Conservation (phyloP, 2,113 vertebrate genomes). For the Struthio camelus region DNA sequence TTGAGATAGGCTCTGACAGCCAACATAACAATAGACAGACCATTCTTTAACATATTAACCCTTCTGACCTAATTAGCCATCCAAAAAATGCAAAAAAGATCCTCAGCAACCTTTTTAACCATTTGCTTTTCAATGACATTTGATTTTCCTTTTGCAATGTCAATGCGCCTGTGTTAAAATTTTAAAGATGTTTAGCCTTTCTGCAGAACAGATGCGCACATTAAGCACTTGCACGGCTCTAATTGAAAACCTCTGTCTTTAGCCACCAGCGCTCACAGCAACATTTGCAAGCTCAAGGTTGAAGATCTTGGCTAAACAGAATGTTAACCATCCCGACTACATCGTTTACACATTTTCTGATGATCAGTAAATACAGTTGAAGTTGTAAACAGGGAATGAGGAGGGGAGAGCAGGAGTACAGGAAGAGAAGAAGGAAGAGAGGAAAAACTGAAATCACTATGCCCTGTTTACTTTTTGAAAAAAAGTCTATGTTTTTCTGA, state of each 20-base stretch:
- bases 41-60: conserved; percentile 71
- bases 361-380: conserved; percentile 28
- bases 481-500: neutral
- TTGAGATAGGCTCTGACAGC: conserved; percentile 72
- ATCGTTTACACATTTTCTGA: neutral
- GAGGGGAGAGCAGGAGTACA: neutral
- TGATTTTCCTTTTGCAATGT: conserved; percentile 42
- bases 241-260: conserved; percentile 65
- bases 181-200: conserved; percentile 55
- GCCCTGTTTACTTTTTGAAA: neutral
- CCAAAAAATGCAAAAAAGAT: conserved; percentile 60
- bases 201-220: conserved; percentile 47
- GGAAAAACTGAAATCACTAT: neutral
- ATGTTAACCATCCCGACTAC: neutral
- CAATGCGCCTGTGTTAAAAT: conserved; percentile 19
- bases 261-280: conserved; percentile 54
- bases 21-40: conserved; percentile 55
- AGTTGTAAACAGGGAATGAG: neutral
- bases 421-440: neutral
- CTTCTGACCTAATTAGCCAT: conserved; percentile 72
- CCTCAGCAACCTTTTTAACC: conserved; percentile 49
- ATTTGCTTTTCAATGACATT: conserved; percentile 31
- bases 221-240: conserved; percentile 28
- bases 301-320: conserved; percentile 25
- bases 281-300: conserved; percentile 43